Evolutionary conservation across 1,140 invertebrate genomes (phyloP), one percentile per base, ranked within the genome.

Genomic region (Olivierus martensii): DNA sequence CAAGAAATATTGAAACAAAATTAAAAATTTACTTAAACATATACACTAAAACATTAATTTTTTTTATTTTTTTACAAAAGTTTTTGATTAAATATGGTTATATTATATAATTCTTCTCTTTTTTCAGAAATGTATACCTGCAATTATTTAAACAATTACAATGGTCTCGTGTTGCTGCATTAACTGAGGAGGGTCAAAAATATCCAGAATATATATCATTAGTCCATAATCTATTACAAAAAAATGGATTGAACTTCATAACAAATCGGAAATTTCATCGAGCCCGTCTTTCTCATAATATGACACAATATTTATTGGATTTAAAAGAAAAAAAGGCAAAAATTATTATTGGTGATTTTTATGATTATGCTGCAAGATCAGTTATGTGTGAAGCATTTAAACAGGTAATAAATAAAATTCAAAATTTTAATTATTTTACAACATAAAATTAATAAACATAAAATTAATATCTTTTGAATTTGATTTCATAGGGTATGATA

Each of bases 291-390:
- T 19, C n/a, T 28, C 46, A 46, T 1, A 58, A 52, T 14, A 59
- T 59, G 59, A 54, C 41, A 18, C 61, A 85, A 81, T 78, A 83
- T 63, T 71, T 87, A 56, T 68, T 76, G 61, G 78, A 82, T 58
- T 61, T 87, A 22, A 81, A 82, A 59, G 65, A 71, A 3, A 79
- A 79, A 55, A 73, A 69, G 56, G 70, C 71, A 3, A 73, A 73
- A 51, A 84, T 90, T 12, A 86, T 90, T 34, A 86, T 89, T 60
- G 83, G 81, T 0, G 84, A 87, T 66, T 78, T 87, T 43, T 79
- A 82, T 55, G 80, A 79, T 49, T 68, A 73, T 55, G 73, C 73
- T 6, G 83, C 82, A 2, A 69, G 81, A 48, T 70, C 75, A 38
- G 74, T 84, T 2, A 79, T 87, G 75, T 87, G 84, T 64, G 78